phyloP scores from a whole-genome alignment of 92 coral and sea anemone species.

The Chrysogorgia sp. region DNA sequence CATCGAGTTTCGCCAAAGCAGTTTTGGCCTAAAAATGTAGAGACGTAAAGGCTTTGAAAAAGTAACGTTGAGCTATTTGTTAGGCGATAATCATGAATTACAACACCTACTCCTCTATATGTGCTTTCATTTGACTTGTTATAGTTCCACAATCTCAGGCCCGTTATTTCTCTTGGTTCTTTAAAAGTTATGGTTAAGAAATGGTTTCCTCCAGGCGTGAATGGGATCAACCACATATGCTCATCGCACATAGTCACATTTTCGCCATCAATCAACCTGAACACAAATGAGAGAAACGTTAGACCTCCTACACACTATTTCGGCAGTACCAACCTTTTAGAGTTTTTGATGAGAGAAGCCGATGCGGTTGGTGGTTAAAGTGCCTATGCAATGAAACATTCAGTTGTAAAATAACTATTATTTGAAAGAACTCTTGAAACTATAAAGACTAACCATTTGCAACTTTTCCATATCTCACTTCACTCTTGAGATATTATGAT shows the following conservation, averaged over 20 bases:
- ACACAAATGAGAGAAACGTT: too few relatives aligned
- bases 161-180: slow-evolving; percentile 66
- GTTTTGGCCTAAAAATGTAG: slow-evolving; percentile 67
- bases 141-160: slow-evolving; percentile 94
- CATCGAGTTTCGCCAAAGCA: slow-evolving; percentile 81
- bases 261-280: slow-evolving; percentile 78
- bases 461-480: too few relatives aligned
- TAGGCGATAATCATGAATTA: not conserved
- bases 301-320: too few relatives aligned
- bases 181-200: slow-evolving; percentile 74
- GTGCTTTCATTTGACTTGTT: slow-evolving; percentile 92
- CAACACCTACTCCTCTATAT: slow-evolving; percentile 80
- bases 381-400: too few relatives aligned
- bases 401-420: too few relatives aligned
- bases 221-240: slow-evolving; percentile 98
- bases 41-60: not conserved
- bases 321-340: too few relatives aligned
- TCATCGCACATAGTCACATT: slow-evolving; percentile 89
- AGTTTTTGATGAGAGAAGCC: too few relatives aligned
- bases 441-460: too few relatives aligned
- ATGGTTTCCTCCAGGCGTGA: slow-evolving; percentile 83
- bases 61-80: not conserved
- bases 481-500: too few relatives aligned
- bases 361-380: too few relatives aligned
- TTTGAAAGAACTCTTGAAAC: too few relatives aligned